Percentiles rank a stretch among this genome's conserved stretches.
Conservation (phyloP, 2,113 vertebrate species). For the Hydropotes inermis region DNA sequence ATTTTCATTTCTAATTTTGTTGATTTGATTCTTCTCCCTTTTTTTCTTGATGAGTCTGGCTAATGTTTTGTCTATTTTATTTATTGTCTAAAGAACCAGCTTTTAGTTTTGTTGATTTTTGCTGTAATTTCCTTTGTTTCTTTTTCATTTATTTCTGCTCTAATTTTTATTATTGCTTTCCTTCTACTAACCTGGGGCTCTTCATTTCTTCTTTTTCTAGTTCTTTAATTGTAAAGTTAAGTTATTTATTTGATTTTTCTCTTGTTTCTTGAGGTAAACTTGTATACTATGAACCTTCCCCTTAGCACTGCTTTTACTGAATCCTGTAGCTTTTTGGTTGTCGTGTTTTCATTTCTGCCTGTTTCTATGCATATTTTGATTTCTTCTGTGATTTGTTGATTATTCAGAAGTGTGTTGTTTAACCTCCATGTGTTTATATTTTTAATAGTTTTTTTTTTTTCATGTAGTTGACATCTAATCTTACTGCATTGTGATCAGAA, state of each 20-base stretch:
- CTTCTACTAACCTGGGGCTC: background rate
- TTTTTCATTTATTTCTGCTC: background rate
- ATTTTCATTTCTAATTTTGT: background rate
- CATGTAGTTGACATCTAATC: background rate
- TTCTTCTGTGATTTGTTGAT: background rate
- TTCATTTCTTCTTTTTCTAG: background rate
- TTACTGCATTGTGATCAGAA: background rate
- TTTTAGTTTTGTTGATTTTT: background rate
- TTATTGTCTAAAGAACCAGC: background rate
- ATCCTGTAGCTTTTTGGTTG: rapidly evolving
- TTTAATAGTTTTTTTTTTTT: background rate
- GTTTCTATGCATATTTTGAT: background rate
- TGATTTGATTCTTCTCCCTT: background rate
- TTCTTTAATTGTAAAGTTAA: background rate
- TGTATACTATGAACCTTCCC: background rate
- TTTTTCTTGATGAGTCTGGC: background rate
- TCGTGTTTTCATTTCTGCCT: background rate
- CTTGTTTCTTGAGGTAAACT: background rate
- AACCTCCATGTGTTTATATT: background rate
- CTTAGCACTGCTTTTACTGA: background rate
- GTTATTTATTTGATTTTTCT: background rate
- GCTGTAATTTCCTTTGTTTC: background rate
- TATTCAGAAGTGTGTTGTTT: background rate
- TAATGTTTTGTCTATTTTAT: background rate
- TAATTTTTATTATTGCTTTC: background rate